Evolutionary conservation across 2,113 vertebrate species (phyloP).

Genomic region (Psophia crepitans): DNA sequence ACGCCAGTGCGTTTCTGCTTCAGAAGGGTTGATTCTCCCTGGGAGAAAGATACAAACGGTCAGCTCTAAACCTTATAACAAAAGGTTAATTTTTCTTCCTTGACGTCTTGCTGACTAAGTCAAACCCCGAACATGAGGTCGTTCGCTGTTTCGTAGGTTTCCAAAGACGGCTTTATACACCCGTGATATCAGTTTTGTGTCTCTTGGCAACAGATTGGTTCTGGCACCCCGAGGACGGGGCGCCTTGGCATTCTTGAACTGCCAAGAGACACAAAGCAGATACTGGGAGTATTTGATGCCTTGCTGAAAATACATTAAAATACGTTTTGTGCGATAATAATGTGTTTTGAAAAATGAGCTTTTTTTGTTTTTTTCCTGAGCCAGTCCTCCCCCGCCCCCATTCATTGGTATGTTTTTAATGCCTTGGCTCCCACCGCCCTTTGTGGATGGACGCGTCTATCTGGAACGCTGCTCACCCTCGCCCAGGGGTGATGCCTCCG

Average conservation of each 20-base stretch:
- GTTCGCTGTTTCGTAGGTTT: not conserved
- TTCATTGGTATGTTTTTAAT: not conserved
- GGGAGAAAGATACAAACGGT: not conserved
- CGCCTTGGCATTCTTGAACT: conserved; percentile 19
- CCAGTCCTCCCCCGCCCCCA: not conserved
- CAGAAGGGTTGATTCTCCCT: not conserved
- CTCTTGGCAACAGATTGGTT: conserved; percentile 67
- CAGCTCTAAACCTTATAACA: not conserved
- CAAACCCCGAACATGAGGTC: conserved; percentile 36
- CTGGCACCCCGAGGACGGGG: conserved; percentile 44
- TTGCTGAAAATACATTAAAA: not conserved
- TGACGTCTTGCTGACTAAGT: conserved; percentile 64
- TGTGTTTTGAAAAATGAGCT: not conserved
- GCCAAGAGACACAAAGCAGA: conserved; percentile 30
- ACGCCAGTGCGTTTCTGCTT: rapidly evolving
- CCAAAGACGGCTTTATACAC: conserved; percentile 16
- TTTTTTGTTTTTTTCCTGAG: not conserved
- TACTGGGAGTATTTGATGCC: not conserved
- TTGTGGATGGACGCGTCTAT: not conserved
- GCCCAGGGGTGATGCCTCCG: not conserved
- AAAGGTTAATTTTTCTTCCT: conserved; percentile 66
- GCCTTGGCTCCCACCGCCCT: not conserved
- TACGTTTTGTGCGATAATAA: not conserved
- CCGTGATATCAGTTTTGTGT: conserved; percentile 48
- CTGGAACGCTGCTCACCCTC: not conserved